These are phyloP conservation scores for Discoglossus pictus DNA, from an alignment of 2,797 vertebrate species.

Conservation along the genomic window DNA sequence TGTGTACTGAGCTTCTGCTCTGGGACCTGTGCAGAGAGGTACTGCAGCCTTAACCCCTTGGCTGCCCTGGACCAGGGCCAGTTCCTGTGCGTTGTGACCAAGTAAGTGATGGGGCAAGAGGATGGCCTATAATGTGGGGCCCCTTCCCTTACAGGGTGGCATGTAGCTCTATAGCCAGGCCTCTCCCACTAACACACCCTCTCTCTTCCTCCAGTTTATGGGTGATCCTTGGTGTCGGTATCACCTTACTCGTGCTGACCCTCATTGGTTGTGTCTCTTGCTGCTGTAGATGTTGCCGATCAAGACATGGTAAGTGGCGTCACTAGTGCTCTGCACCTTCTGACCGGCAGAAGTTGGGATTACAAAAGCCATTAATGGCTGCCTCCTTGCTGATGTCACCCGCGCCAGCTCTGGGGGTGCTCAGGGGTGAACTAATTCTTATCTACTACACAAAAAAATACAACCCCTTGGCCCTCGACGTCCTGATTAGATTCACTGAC, in stretches of 20 bases:
- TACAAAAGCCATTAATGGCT: no score
- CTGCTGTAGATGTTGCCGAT: slow-evolving; percentile 90
- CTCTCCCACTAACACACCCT: not conserved
- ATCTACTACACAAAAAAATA: no score
- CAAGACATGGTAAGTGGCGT: no score
- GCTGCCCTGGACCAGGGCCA: not conserved
- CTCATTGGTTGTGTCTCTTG: slow-evolving; percentile 77
- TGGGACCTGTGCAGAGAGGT: not conserved
- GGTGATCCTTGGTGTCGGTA: slow-evolving; percentile 55
- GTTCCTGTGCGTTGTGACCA: slow-evolving; percentile 1
- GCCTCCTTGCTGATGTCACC: no score
- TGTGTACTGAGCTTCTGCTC: slow-evolving; percentile 1
- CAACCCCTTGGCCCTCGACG: no score
- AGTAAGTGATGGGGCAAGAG: not conserved
- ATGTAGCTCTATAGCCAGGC: not conserved
- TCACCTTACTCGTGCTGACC: slow-evolving; percentile 57
- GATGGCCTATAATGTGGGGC: not conserved
- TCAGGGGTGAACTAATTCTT: no score
- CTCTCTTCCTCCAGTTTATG: slow-evolving; percentile 58
- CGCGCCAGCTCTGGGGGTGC: no score
- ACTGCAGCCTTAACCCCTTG: not conserved
- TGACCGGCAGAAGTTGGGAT: no score
- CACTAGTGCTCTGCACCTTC: no score
- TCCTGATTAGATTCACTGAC: no score
- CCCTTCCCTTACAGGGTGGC: not conserved